These are phyloP conservation scores for Portevinia maculata DNA, from an alignment of 2,888 invertebrate genomes.

Conservation along the genomic window DNA sequence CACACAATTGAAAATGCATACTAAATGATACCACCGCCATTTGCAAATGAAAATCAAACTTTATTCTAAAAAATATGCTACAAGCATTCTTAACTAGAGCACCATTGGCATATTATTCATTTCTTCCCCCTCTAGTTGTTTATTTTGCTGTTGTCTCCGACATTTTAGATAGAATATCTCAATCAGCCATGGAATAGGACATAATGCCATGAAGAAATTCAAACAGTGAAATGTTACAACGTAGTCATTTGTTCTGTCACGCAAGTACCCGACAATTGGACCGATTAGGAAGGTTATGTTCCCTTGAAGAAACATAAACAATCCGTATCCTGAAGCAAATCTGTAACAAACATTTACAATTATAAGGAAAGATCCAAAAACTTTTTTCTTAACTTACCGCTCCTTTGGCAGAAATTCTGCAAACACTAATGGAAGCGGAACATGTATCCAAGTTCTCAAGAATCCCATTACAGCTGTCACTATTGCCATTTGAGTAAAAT, in stretches of 20 bases:
- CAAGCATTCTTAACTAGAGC: not conserved
- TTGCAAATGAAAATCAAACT: not conserved
- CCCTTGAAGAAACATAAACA: slow-evolving; percentile 89
- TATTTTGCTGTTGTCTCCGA: slow-evolving; percentile 67
- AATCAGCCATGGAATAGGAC: slow-evolving; percentile 87
- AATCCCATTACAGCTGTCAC: slow-evolving; percentile 87
- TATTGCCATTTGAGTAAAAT: slow-evolving; percentile 84
- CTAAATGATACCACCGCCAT: no score
- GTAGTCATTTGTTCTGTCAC: slow-evolving; percentile 86
- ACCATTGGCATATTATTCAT: slow-evolving; percentile 23
- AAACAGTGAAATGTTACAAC: slow-evolving; percentile 87
- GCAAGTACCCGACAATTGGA: slow-evolving; percentile 87
- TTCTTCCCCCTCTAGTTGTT: not conserved
- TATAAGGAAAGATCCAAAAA: no score
- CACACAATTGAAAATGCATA: no score
- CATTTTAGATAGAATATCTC: slow-evolving; percentile 83
- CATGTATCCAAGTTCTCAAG: slow-evolving; percentile 88
- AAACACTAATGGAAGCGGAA: slow-evolving; percentile 88
- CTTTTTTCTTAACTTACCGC: slow-evolving; percentile 77
- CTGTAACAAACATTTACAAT: slow-evolving; percentile 76
- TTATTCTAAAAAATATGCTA: not conserved
- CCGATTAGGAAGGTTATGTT: slow-evolving; percentile 87
- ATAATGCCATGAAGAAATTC: slow-evolving; percentile 86
- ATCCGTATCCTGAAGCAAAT: slow-evolving; percentile 89
- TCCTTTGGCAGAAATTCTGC: slow-evolving; percentile 87